These are phyloP conservation scores for Chiroxiphia lanceolata DNA, from an alignment of 2,797 vertebrate species.

Conservation along the genomic window DNA sequence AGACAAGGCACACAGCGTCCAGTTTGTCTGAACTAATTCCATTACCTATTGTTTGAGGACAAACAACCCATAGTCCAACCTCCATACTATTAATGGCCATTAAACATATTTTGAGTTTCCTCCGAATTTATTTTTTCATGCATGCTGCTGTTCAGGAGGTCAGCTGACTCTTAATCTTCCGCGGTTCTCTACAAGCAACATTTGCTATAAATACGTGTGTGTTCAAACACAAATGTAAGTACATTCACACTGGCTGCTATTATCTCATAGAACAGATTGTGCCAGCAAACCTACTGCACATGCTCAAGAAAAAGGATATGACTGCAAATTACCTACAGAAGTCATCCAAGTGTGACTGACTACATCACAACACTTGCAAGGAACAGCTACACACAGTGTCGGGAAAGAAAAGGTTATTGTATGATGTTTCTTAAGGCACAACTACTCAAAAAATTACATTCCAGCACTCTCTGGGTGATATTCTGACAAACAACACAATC, in stretches of 20 bases:
- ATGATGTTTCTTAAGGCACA: background rate
- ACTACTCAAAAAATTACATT: background rate
- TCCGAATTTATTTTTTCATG: background rate
- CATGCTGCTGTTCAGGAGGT: background rate
- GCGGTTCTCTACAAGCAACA: background rate
- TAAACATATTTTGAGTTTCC: background rate
- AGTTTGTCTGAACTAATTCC: background rate
- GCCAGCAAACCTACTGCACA: background rate
- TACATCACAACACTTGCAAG: background rate
- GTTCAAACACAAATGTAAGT: background rate
- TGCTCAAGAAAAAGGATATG: background rate
- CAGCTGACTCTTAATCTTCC: background rate
- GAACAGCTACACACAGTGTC: background rate
- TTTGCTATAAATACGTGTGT: background rate
- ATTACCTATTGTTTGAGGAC: background rate
- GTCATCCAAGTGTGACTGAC: background rate
- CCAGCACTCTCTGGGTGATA: background rate
- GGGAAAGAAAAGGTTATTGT: background rate
- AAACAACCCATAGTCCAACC: background rate
- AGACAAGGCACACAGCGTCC: background rate
- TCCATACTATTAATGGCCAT: background rate
- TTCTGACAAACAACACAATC: background rate
- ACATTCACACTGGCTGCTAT: background rate
- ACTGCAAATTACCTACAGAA: slow-evolving; percentile 8
- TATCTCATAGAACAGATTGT: background rate